Conservation (phyloP, 1,140 invertebrate genomes). For the Chymomyza costata region DNA sequence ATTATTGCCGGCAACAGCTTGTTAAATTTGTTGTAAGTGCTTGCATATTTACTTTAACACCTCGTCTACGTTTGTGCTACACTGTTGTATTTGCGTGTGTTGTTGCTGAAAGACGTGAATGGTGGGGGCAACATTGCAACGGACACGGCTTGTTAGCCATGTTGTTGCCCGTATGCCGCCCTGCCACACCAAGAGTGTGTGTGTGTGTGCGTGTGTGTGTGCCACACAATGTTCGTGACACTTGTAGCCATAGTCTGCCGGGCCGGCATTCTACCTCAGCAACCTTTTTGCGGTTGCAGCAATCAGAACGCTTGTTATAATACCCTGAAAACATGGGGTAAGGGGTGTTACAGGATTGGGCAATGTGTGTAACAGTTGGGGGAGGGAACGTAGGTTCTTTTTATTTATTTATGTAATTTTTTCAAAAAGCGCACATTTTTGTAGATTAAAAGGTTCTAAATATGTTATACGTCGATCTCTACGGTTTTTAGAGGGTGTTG, state of each 20-base stretch:
- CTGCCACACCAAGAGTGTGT: too few species aligned
- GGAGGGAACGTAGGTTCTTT: too few species aligned
- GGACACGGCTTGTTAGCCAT: slow-evolving; percentile 52
- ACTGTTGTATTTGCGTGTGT: slow-evolving; percentile 23
- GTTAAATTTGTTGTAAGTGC: slow-evolving; percentile 54
- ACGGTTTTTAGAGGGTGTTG: too few species aligned
- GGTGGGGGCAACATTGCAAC: slow-evolving; percentile 23
- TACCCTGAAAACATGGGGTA: too few species aligned
- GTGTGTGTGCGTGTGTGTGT: too few species aligned
- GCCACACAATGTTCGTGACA: slow-evolving; percentile 43
- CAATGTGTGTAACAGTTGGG: too few species aligned
- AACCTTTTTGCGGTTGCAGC: slow-evolving; percentile 53
- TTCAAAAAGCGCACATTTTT: too few species aligned
- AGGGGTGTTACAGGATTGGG: too few species aligned
- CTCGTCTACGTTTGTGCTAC: slow-evolving; percentile 26
- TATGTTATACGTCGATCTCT: too few species aligned
- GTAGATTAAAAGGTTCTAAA: too few species aligned
- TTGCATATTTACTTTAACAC: slow-evolving; percentile 61
- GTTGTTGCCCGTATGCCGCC: slow-evolving; percentile 6
- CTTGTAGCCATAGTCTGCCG: slow-evolving; percentile 41
- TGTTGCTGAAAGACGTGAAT: slow-evolving; percentile 37
- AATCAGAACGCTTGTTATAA: too few species aligned
- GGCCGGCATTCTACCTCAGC: slow-evolving; percentile 49
- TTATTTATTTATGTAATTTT: too few species aligned
- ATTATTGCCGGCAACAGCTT: slow-evolving; percentile 55